These are phyloP conservation scores for Pachyseris speciosa DNA, from an alignment of 64 coral and sea anemone species.

Conservation along the genomic window DNA sequence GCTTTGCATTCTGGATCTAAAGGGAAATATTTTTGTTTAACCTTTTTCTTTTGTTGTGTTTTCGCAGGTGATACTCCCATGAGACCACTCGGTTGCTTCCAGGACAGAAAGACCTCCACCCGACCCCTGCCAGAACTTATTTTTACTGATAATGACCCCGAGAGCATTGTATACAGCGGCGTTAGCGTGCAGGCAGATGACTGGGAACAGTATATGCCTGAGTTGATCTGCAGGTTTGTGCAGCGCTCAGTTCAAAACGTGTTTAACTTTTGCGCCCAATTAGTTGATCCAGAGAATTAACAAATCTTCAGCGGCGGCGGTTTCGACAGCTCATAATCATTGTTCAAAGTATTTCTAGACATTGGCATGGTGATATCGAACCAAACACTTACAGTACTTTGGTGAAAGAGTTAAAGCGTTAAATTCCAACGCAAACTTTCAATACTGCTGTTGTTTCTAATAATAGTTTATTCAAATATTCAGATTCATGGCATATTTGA, in stretches of 20 bases:
- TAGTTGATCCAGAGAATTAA: no score
- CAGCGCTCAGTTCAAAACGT: not conserved
- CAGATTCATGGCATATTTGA: no score
- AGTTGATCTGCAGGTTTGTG: conserved; percentile 87
- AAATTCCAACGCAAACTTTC: no score
- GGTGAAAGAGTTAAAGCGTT: no score
- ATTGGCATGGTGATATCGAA: no score
- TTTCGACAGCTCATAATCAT: no score
- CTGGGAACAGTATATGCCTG: conserved; percentile 78
- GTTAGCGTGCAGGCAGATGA: conserved; percentile 51
- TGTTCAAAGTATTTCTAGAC: no score
- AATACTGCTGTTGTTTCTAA: no score
- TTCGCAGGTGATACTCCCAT: conserved; percentile 73
- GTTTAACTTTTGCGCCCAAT: not conserved
- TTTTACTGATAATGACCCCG: conserved; percentile 65
- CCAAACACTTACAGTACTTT: no score
- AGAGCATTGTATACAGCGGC: conserved; percentile 74
- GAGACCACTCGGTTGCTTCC: conserved; percentile 88
- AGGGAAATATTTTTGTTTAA: not conserved
- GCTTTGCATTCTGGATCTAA: no score
- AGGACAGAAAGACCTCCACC: conserved; percentile 55
- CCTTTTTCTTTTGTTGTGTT: not conserved
- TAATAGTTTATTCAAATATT: no score
- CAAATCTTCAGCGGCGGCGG: no score
- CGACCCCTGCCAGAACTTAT: conserved; percentile 87